A percentile compares a stretch with the other conserved stretches of the same genome.
phyloP scores from a whole-genome alignment of 2,113 vertebrate genomes.

The Chionis minor region DNA sequence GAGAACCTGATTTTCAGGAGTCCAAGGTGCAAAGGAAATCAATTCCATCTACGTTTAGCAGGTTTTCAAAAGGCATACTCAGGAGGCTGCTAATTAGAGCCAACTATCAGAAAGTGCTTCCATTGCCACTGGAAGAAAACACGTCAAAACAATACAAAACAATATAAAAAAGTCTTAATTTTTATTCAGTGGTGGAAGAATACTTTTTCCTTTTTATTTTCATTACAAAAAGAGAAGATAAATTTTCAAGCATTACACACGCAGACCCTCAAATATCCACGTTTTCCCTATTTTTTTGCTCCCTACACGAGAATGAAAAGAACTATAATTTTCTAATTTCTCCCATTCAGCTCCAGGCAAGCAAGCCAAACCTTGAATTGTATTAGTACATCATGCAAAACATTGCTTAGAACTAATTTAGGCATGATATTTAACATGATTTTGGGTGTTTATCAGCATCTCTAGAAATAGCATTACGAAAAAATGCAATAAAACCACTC shows the following conservation, averaged over 20 bases:
- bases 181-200: background rate
- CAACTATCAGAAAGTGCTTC: background rate
- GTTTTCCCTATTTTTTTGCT: rapidly evolving
- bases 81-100: background rate
- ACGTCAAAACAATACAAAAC: background rate
- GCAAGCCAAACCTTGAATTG: background rate
- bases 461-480: background rate
- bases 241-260: background rate
- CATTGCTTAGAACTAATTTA: background rate
- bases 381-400: background rate
- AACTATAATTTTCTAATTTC: background rate
- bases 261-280: background rate
- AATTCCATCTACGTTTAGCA: background rate
- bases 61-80: background rate
- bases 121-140: background rate
- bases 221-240: background rate
- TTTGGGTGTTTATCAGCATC: background rate
- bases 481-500: background rate
- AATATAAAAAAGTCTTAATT: too few species aligned
- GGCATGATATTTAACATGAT: background rate
- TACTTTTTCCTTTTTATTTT: background rate
- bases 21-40: background rate
- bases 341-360: background rate
- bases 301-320: background rate
- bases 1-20: background rate